A percentile compares a stretch with the other conserved stretches of the same genome.
phyloP scores from a whole-genome alignment of 2,888 invertebrate species.

The Drepanosiphum platanoidis region DNA sequence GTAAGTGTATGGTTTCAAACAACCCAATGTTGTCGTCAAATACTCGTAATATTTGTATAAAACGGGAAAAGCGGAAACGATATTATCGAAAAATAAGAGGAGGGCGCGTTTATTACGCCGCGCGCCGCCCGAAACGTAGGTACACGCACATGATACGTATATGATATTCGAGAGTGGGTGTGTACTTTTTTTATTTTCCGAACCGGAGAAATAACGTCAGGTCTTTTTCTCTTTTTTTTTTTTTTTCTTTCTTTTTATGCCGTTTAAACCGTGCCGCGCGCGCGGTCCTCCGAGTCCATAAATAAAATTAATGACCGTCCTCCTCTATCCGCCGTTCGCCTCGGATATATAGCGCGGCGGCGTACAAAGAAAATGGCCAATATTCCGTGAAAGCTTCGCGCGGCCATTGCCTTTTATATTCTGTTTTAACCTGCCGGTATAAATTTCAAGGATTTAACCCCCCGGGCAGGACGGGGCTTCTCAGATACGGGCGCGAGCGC shows the following conservation, averaged over 20 bases:
- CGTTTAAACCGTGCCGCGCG: constrained; percentile 54
- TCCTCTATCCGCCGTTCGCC: constrained; percentile 1
- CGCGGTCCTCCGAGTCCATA: constrained; percentile 47
- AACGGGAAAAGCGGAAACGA: too few species aligned
- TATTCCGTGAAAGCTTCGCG: constrained; percentile 59
- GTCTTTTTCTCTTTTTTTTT: not conserved
- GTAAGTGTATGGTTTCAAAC: too few species aligned
- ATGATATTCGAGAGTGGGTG: constrained; percentile 18
- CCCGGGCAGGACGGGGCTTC: not conserved
- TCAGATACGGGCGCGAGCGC: constrained; percentile 46
- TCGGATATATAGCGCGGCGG: too few species aligned
- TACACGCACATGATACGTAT: too few species aligned
- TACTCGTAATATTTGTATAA: too few species aligned
- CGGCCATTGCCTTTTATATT: constrained; percentile 61
- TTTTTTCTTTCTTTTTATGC: not conserved
- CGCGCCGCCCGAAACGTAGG: not conserved
- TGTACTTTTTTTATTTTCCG: not conserved
- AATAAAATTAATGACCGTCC: constrained; percentile 60
- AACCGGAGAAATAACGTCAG: constrained; percentile 37
- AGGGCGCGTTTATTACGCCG: not conserved
- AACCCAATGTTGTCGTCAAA: too few species aligned
- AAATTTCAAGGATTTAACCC: constrained; percentile 60
- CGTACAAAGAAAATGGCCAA: constrained; percentile 60
- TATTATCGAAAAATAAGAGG: not conserved
- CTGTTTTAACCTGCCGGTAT: constrained; percentile 59